Conservation (phyloP, 2,888 invertebrate genomes). For the Melanchra persicariae region DNA sequence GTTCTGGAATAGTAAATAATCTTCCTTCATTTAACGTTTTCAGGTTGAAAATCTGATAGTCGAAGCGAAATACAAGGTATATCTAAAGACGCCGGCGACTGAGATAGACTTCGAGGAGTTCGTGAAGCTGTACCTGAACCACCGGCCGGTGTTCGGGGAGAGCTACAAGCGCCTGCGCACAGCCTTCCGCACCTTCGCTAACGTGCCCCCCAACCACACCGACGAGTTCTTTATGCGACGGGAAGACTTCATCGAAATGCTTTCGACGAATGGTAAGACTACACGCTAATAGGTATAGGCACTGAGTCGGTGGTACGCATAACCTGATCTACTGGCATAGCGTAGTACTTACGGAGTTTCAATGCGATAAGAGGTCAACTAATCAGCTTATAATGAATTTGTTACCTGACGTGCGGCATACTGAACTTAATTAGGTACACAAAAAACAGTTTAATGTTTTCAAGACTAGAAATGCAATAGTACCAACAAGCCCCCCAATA, state of each 20-base stretch:
- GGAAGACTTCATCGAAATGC: constrained; percentile 84
- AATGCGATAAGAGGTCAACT: too few species aligned
- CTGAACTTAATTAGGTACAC: too few species aligned
- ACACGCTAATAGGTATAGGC: not conserved
- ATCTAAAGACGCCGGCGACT: constrained; percentile 84
- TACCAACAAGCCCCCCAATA: too few species aligned
- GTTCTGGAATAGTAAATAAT: not conserved
- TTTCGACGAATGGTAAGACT: constrained; percentile 66
- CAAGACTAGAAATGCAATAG: too few species aligned
- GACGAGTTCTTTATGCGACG: constrained; percentile 73
- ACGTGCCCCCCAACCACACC: constrained; percentile 50
- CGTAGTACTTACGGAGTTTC: too few species aligned
- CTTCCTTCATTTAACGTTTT: constrained; percentile 7
- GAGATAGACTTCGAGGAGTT: constrained; percentile 93
- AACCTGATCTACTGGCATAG: too few species aligned
- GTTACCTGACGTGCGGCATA: too few species aligned
- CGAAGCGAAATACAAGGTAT: constrained; percentile 90
- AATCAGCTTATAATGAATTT: too few species aligned
- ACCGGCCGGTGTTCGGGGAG: constrained; percentile 91
- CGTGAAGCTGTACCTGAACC: constrained; percentile 92
- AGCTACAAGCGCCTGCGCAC: constrained; percentile 82
- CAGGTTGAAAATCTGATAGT: constrained; percentile 91
- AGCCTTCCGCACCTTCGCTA: constrained; percentile 87
- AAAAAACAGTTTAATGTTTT: too few species aligned
- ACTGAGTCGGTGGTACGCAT: too few species aligned